Base-by-base conservation (phyloP, 2,888 invertebrate genomes). In the Caradrina clavipalpis region DNA sequence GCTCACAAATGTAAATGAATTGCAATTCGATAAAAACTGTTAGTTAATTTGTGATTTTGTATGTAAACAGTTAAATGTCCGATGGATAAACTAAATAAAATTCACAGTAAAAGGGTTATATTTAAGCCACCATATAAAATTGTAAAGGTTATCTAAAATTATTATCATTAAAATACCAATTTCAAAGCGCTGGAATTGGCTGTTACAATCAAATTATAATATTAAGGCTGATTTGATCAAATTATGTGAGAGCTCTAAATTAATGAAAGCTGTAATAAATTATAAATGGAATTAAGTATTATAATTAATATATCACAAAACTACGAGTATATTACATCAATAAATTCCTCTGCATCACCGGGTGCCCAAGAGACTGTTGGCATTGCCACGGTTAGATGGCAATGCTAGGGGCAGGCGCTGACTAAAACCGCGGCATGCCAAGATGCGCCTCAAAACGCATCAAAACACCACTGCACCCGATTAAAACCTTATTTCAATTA, bases 221-320 rank as follows among this genome's bases (percentile, higher is more conserved):
- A 3, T 59, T 62, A 72, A 67, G 73, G 73, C 73, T 72, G 68
- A 76, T 60, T 49, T 54, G 39, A 67, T 60, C 22, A 70, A 53
- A 42, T 22, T 49, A 39, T 31, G 17, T 19, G 17, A 11, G 21
- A 54, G n/a, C 19, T 56, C 13, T 31, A n/a, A 57, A 51, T n/a
- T 0, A 54, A 58, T 7, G 13, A 54, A 19, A 45, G 55, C 3
- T 13, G 10, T 17, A 31, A 3, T 22, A 5, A 15, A 55, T 73
- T 56, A 19, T 67, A 59, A 73, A 51, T 69, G 13, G 3, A 60
- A 73, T 69, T 35, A 54, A 1, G 47, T 60, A 7, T 26, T 63
- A 7, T 26, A 39, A 19, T 49, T n/a, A 39, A 53, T 49, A 5
- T 47, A 21, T 35, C 7, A 53, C 19, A 19, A 26, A 26, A n/a